Conservation (phyloP, 1,140 invertebrate genomes). For the Centruroides vittatus region DNA sequence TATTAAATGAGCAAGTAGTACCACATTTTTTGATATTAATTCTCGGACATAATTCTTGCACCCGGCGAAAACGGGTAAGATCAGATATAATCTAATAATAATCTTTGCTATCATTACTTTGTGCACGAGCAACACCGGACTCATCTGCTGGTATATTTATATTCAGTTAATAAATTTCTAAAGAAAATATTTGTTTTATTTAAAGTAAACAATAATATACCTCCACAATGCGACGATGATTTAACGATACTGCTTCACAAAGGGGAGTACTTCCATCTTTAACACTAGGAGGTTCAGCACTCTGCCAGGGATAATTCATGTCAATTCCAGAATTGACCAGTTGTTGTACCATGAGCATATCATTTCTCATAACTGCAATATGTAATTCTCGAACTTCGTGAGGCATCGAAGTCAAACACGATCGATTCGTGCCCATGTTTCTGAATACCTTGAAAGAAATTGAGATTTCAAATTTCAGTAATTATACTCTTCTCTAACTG, state of each 20-base stretch:
- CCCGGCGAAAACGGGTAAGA: no score
- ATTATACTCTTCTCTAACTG: no score
- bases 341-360: conserved; percentile 1
- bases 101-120: no score
- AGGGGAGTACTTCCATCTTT: conserved; percentile 16
- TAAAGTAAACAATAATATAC: not conserved
- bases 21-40: no score
- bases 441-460: not conserved
- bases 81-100: no score
- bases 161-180: no score
- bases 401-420: conserved; percentile 2
- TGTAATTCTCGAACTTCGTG: conserved; percentile 8
- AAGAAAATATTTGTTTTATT: not conserved
- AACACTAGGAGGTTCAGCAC: conserved; percentile 6
- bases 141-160: no score
- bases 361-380: conserved; percentile 15
- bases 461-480: no score
- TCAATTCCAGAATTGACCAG: conserved; percentile 3
- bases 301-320: conserved; percentile 10
- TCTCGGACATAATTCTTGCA: no score
- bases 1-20: no score
- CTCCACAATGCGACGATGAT: conserved; percentile 7
- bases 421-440: not conserved
- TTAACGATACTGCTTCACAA: conserved; percentile 13
- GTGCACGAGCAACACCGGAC: no score